These are phyloP conservation scores for Lycaon pictus DNA, from an alignment of 2,113 vertebrate species.

Conservation along the genomic window DNA sequence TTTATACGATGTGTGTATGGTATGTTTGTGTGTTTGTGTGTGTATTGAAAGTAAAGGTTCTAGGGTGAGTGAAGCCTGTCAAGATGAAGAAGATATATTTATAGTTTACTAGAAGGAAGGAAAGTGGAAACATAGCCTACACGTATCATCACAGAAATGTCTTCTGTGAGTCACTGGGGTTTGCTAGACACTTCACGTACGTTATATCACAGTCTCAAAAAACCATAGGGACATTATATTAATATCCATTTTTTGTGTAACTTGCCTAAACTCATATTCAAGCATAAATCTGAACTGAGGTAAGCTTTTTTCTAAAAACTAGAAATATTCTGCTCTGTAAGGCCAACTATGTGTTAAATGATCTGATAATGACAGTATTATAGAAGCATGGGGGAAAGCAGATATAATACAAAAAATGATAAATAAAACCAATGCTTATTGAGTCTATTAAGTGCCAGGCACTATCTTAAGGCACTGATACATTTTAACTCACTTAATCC, in stretches of 20 bases:
- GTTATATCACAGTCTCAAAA: background rate
- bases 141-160: background rate
- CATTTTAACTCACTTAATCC: constrained; percentile 37
- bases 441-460: background rate
- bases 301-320: background rate
- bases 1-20: background rate
- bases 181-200: background rate
- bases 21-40: background rate
- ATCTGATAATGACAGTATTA: background rate
- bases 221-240: background rate
- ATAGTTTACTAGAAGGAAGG: background rate
- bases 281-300: background rate
- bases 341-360: background rate
- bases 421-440: background rate
- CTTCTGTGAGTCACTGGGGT: background rate
- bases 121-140: background rate
- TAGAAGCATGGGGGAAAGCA: background rate
- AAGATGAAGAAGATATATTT: background rate
- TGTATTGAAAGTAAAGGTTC: background rate
- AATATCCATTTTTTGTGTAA: background rate
- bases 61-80: background rate
- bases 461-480: background rate
- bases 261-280: background rate
- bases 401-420: background rate
- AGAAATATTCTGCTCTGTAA: background rate